Conservation (phyloP, 2,888 invertebrate genomes). For the Dugesia japonica region DNA sequence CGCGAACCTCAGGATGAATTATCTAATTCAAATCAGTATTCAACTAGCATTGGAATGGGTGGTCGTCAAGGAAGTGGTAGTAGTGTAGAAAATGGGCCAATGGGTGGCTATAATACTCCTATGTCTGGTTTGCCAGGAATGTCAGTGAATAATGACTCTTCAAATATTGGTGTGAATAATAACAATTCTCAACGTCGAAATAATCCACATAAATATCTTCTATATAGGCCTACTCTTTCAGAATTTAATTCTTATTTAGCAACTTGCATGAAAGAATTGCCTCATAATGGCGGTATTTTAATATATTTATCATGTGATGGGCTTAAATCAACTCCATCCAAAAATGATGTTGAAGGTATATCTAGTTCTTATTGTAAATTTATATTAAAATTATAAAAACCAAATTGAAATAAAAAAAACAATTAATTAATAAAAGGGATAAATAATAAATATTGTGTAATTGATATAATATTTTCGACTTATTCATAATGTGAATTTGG, state of each 20-base stretch:
- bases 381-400: no score
- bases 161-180: conserved; percentile 37
- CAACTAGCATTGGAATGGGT: neutral
- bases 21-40: neutral
- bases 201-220: conserved; percentile 86
- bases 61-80: conserved; percentile 23
- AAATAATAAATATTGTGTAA: no score
- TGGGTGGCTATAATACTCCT: conserved; percentile 28
- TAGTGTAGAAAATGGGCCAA: conserved; percentile 13
- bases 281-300: conserved; percentile 71
- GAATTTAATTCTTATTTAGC: conserved; percentile 74
- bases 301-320: conserved; percentile 81
- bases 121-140: conserved; percentile 16
- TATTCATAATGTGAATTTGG: no score
- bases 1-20: conserved; percentile 67
- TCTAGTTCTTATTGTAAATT: no score
- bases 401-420: no score
- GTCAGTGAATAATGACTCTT: conserved; percentile 3
- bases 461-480: no score
- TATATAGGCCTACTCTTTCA: conserved; percentile 81
- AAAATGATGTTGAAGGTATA: conserved; percentile 50
- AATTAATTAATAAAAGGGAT: no score
- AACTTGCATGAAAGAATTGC: conserved; percentile 69
- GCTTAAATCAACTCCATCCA: conserved; percentile 55
- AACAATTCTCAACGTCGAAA: conserved; percentile 54